These are phyloP conservation scores for Lampropteryx suffumata DNA, from an alignment of 2,888 invertebrate genomes.

Conservation along the genomic window DNA sequence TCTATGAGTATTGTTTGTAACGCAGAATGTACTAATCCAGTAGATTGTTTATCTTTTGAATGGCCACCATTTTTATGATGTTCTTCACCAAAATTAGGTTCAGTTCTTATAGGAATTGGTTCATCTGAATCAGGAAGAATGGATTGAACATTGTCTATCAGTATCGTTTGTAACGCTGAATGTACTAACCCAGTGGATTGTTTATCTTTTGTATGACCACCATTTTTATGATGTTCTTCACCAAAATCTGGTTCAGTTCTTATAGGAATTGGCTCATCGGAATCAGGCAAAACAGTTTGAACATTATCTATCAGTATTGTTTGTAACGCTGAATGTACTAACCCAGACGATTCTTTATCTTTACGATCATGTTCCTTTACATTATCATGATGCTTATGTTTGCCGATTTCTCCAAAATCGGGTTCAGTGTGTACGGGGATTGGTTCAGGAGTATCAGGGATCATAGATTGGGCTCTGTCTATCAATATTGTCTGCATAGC, in stretches of 20 bases:
- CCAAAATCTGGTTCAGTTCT: conserved; percentile 17
- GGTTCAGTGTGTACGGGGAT: conserved; percentile 30
- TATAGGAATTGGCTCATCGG: conserved; percentile 26
- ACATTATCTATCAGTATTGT: conserved; percentile 36
- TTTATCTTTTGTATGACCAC: conserved; percentile 20
- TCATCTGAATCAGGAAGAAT: conserved; percentile 31
- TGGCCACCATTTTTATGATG: not conserved
- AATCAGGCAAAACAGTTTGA: conserved; percentile 31
- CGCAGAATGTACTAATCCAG: conserved; percentile 29
- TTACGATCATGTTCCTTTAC: conserved; percentile 14
- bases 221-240: conserved; percentile 6
- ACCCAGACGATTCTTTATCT: conserved; percentile 32
- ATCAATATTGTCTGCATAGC: conserved; percentile 80
- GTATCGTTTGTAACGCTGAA: conserved; percentile 29
- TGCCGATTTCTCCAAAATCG: conserved; percentile 35
- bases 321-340: conserved; percentile 39
- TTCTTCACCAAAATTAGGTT: conserved; percentile 10
- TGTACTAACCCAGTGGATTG: conserved; percentile 35
- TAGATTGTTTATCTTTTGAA: conserved; percentile 33
- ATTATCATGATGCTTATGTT: conserved; percentile 20
- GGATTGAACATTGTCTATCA: conserved; percentile 37
- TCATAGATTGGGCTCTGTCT: conserved; percentile 71
- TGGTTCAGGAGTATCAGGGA: conserved; percentile 53
- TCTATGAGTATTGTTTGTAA: conserved; percentile 33
- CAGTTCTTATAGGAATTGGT: conserved; percentile 25